Evolutionary conservation across 2,797 vertebrate species (phyloP), one percentile per base, ranked within the genome.

Genomic region (Clarias laeviceps): DNA sequence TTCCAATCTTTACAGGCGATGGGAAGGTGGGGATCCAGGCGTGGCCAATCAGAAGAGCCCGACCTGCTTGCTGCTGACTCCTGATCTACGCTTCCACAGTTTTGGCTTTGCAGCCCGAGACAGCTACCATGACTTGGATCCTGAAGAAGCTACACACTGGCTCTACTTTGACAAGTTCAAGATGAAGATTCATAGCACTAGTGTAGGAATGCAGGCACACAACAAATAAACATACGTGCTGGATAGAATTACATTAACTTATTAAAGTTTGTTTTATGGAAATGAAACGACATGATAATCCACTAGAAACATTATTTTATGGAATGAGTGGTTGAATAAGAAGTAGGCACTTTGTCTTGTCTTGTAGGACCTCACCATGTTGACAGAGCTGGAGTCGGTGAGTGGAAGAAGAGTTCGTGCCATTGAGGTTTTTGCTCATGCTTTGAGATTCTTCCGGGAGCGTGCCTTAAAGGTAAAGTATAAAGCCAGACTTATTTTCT

Each of bases 161-260:
- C 95, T 99, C 62, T 99, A 98, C 94, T 98, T 99, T 0, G 98
- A 99, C 90, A 99, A 99, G 91, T 99, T 99, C 84, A 99, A 99
- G 92, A 99, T 99, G 98, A 99, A 97, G 92, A 98, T 99, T 82
- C 98, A 99, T 93, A 98, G 97, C 89, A 95, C 96, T 69, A 97
- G 95, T 0, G 98, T 99, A 92, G 93, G 93, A 82, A 68, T 29
- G 5, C 27, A 59, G 24, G 54, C 22, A 29, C 12, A 27, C 5
- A 45, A 9, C 27, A 78, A 24, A 27, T 59, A 15, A 40, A 24
- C 34, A 9, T 61, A 34, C 6, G 40, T 27, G 12, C 5, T 83
- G 20, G 8, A 59, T 45, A 24, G 76, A 59, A 61, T 59, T 65
- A 29, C 15, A 20, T 50, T 50, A 64, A 64, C 40, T 45, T 45